phyloP scores from a whole-genome alignment of 2,797 vertebrate species.

The Ambastaia sidthimunki region DNA sequence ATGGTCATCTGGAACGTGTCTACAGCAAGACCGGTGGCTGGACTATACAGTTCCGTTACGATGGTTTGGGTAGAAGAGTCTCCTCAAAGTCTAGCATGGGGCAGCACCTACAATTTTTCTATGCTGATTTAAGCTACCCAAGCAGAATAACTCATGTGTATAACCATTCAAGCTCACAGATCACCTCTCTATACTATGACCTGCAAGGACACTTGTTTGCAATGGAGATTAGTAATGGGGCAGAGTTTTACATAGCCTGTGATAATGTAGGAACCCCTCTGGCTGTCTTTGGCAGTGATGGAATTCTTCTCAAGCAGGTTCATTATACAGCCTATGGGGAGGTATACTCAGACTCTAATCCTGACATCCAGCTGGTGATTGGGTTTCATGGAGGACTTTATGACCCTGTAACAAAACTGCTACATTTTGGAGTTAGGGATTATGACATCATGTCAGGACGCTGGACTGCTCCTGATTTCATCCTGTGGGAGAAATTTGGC shows the following conservation, averaged over 20 bases:
- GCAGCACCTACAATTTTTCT: slow-evolving; percentile 97
- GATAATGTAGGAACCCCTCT: slow-evolving; percentile 95
- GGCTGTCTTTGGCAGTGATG: slow-evolving; percentile 96
- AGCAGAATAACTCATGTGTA: slow-evolving; percentile 96
- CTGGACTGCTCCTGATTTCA: slow-evolving; percentile 94
- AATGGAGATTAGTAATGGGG: slow-evolving; percentile 97
- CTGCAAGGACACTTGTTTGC: slow-evolving; percentile 97
- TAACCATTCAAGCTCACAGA: slow-evolving; percentile 97
- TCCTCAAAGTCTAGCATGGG: slow-evolving; percentile 92
- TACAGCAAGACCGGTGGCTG: slow-evolving; percentile 97
- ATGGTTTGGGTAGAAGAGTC: slow-evolving; percentile 92
- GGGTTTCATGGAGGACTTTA: slow-evolving; percentile 98
- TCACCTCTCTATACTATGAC: slow-evolving; percentile 97
- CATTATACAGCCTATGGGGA: slow-evolving; percentile 98
- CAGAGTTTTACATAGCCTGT: slow-evolving; percentile 97
- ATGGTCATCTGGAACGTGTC: slow-evolving; percentile 91
- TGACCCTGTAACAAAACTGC: slow-evolving; percentile 92
- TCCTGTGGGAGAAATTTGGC: slow-evolving; percentile 89
- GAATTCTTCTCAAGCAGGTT: slow-evolving; percentile 95
- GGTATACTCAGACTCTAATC: slow-evolving; percentile 96
- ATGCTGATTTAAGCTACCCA: slow-evolving; percentile 93
- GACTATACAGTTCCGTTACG: slow-evolving; percentile 94
- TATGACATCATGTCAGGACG: slow-evolving; percentile 96
- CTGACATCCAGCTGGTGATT: slow-evolving; percentile 93
- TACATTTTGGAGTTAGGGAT: slow-evolving; percentile 95